Evolutionary conservation across 2,888 invertebrate species (phyloP).

Genomic region (Cacoxenus indagator): DNA sequence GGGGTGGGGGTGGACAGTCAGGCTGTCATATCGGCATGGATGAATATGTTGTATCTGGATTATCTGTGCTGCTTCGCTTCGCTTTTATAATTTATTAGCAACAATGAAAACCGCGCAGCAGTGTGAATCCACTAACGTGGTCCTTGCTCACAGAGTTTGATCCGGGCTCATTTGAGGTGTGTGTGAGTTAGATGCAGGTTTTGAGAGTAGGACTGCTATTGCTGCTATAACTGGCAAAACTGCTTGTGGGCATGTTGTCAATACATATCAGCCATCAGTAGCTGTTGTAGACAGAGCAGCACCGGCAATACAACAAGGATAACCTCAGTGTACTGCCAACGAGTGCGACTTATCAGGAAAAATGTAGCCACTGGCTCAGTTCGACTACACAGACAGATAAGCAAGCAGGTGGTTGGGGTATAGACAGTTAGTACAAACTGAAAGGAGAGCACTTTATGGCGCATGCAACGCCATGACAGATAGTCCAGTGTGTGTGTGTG

Average conservation of each 20-base stretch:
- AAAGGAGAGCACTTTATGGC: neutral
- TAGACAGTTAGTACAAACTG: neutral
- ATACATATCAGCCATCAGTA: conserved; percentile 28
- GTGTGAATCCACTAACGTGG: neutral
- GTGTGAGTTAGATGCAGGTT: neutral
- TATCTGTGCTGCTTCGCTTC: neutral
- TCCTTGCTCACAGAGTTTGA: neutral
- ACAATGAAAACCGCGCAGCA: conserved; percentile 36
- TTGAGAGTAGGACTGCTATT: conserved; percentile 6
- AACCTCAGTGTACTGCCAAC: neutral
- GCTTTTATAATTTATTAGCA: conserved; percentile 51
- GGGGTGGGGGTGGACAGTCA: neutral
- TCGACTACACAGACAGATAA: conserved; percentile 31
- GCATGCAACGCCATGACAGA: neutral
- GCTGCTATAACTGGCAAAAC: neutral
- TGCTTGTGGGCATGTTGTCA: conserved; percentile 27
- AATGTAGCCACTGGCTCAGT: conserved; percentile 47
- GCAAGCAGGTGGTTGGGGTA: neutral
- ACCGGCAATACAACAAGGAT: conserved; percentile 31
- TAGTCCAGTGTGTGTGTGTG: conserved; percentile 15
- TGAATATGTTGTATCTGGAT: conserved; percentile 10
- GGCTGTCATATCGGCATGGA: neutral
- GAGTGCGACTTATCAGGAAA: conserved; percentile 48
- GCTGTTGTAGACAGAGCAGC: conserved; percentile 9
- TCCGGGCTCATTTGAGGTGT: neutral